Conservation (phyloP, 1,140 invertebrate genomes). For the Achroia grisella region DNA sequence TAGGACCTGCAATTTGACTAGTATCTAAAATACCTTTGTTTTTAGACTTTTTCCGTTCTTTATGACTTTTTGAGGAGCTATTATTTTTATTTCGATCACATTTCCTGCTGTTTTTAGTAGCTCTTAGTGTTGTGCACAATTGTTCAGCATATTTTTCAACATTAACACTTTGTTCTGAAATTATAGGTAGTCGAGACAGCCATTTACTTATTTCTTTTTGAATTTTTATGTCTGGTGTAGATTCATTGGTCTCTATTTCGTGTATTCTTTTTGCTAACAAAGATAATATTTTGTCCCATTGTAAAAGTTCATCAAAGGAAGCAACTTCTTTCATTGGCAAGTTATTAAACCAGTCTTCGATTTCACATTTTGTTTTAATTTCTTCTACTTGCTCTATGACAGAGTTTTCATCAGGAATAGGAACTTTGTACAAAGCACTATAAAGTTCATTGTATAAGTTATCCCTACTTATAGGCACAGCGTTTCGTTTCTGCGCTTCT, state of each 20-base stretch:
- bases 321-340: conserved; percentile 22
- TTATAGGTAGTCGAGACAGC: conserved; percentile 27
- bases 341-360: conserved; percentile 33
- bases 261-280: conserved; percentile 28
- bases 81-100: conserved; percentile 7
- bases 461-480: conserved; percentile 22
- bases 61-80: conserved; percentile 3
- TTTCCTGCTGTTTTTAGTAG: conserved; percentile 18
- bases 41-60: not conserved
- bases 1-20: conserved; percentile 20
- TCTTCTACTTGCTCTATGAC: conserved; percentile 30
- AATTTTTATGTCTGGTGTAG: conserved; percentile 17
- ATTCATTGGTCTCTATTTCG: conserved; percentile 26
- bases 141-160: conserved; percentile 17
- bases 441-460: conserved; percentile 34
- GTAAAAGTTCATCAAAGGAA: conserved; percentile 17
- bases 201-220: conserved; percentile 33
- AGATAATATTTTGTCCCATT: conserved; percentile 33
- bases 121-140: conserved; percentile 21
- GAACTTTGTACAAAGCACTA: conserved; percentile 25
- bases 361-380: conserved; percentile 36
- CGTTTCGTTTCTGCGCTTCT: conserved; percentile 22
- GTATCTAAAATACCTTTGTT: conserved; percentile 5
- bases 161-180: conserved; percentile 12
- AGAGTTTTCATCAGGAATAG: conserved; percentile 25